A percentile compares a stretch with the other conserved stretches of the same genome.
Conservation (phyloP, 2,797 vertebrate species). For the Fringilla coelebs region DNA sequence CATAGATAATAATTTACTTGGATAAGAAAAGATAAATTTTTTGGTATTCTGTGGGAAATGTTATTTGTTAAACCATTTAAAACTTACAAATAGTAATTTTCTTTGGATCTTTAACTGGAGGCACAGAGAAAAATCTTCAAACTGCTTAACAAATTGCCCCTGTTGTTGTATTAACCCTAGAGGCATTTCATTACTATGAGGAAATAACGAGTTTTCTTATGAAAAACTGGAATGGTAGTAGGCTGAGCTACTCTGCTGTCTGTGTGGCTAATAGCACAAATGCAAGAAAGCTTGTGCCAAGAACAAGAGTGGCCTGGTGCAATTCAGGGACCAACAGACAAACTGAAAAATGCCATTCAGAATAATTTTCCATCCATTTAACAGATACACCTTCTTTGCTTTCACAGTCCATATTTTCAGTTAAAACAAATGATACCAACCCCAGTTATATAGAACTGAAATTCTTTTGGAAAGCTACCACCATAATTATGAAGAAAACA, state of each 20-base stretch:
- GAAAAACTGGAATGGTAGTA: neutral
- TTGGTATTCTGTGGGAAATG: neutral
- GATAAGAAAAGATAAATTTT: neutral
- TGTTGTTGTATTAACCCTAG: neutral
- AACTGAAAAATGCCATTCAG: neutral
- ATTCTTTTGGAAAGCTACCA: neutral
- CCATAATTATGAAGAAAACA: neutral
- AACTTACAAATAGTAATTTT: neutral
- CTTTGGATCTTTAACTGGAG: neutral
- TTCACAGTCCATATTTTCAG: neutral
- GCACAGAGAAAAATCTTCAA: neutral
- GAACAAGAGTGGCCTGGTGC: neutral
- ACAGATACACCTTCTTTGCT: neutral
- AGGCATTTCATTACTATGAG: neutral
- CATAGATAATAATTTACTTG: neutral
- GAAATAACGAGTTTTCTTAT: neutral
- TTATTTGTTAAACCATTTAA: neutral
- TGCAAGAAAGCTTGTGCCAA: neutral
- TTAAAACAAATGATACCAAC: neutral
- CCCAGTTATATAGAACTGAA: neutral
- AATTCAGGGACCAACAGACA: neutral
- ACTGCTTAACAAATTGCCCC: neutral
- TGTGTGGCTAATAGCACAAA: neutral
- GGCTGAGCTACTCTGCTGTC: neutral
- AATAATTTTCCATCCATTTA: neutral